phyloP scores from a whole-genome alignment of 2,888 invertebrate genomes.

The Diloba caeruleocephala region DNA sequence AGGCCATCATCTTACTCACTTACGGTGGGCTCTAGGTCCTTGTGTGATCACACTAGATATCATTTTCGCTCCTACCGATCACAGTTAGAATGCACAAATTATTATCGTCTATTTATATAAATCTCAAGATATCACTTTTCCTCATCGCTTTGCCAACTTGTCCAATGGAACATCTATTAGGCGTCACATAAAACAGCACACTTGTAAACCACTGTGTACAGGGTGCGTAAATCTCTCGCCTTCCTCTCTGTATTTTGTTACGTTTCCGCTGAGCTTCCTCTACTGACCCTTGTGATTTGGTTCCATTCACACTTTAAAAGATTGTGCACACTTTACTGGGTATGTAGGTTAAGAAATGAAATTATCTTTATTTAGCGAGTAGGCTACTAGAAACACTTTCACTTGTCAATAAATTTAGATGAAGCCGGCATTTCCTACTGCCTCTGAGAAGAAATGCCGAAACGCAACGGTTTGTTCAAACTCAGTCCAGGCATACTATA shows the following conservation, averaged over 20 bases:
- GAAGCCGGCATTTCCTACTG: too few relatives aligned
- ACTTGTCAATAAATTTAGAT: too few relatives aligned
- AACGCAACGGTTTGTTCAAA: too few relatives aligned
- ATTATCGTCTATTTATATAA: conserved; percentile 30
- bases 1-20: too few relatives aligned
- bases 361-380: too few relatives aligned
- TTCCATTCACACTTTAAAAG: conserved; percentile 23
- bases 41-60: too few relatives aligned
- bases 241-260: conserved; percentile 58
- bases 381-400: too few relatives aligned
- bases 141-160: conserved; percentile 45
- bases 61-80: conserved; percentile 18
- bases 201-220: conserved; percentile 52
- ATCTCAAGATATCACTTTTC: conserved; percentile 31
- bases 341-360: background rate
- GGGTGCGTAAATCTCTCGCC: conserved; percentile 62
- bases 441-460: too few relatives aligned
- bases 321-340: conserved; percentile 11
- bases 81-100: conserved; percentile 19
- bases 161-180: conserved; percentile 46
- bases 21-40: too few relatives aligned
- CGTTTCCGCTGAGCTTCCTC: conserved; percentile 62
- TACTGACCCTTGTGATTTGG: conserved; percentile 52
- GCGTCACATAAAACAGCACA: conserved; percentile 48
- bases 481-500: too few relatives aligned